These are phyloP conservation scores for Spodoptera exigua DNA, from an alignment of 2,888 invertebrate species.

Conservation along the genomic window DNA sequence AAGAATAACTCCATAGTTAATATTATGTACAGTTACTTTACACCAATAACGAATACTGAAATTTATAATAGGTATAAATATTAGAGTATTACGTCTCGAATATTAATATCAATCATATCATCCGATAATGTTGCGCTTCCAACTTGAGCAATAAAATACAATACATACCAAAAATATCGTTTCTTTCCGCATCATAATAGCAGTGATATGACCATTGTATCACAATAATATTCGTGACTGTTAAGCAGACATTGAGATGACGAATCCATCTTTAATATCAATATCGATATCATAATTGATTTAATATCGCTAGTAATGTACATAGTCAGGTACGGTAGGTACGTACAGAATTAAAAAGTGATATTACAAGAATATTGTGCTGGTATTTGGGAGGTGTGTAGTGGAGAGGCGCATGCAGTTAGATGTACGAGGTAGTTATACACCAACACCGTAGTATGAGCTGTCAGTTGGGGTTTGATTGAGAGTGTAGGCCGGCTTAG, in stretches of 20 bases:
- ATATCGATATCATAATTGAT: constrained; percentile 53
- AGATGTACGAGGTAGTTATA: constrained; percentile 67
- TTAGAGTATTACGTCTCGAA: constrained; percentile 72
- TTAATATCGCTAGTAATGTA: constrained; percentile 48
- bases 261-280: constrained; percentile 38
- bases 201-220: constrained; percentile 85
- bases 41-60: constrained; percentile 70
- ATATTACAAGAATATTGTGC: constrained; percentile 54
- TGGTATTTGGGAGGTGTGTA: constrained; percentile 68
- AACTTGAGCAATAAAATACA: constrained; percentile 83
- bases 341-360: constrained; percentile 18
- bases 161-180: constrained; percentile 85
- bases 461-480: constrained; percentile 10
- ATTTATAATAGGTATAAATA: constrained; percentile 62
- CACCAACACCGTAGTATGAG: constrained; percentile 68
- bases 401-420: constrained; percentile 81
- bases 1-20: constrained; percentile 65
- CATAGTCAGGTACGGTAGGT: constrained; percentile 46
- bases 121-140: constrained; percentile 71
- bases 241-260: constrained; percentile 51
- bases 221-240: constrained; percentile 73
- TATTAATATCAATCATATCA: constrained; percentile 73
- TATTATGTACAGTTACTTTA: constrained; percentile 76
- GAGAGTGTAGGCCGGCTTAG: constrained; percentile 59
- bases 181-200: constrained; percentile 77